Percentiles rank a stretch among this genome's conserved stretches.
Evolutionary conservation across 1,140 invertebrate genomes (phyloP).

Genomic region (Diorhabda sublineata): DNA sequence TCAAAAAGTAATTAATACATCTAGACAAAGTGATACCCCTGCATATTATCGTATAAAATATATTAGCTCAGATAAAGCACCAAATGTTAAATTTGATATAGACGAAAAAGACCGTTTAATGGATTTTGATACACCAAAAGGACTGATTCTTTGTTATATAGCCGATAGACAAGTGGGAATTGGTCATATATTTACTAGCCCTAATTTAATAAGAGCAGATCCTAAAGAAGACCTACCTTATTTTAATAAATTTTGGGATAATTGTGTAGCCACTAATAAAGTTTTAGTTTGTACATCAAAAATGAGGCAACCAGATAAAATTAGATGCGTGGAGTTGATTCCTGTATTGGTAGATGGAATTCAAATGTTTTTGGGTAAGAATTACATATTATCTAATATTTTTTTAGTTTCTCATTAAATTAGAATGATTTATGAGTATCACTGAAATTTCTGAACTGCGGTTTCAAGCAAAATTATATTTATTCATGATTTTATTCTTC

Average conservation of each 20-base stretch:
- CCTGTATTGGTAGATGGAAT: conserved; percentile 29
- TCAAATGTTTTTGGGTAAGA: conserved; percentile 24
- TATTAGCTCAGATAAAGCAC: not conserved
- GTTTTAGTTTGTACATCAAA: conserved; percentile 34
- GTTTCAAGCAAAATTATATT: too few species aligned
- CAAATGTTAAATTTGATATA: conserved; percentile 8
- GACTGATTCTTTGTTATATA: conserved; percentile 29
- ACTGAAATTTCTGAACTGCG: too few species aligned
- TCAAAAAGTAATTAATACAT: conserved; percentile 23
- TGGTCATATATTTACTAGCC: conserved; percentile 23
- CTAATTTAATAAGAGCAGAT: conserved; percentile 24
- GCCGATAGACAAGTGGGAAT: conserved; percentile 24
- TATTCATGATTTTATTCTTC: too few species aligned
- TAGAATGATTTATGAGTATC: too few species aligned
- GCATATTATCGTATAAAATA: not conserved
- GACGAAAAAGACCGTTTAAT: conserved; percentile 1
- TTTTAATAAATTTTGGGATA: conserved; percentile 37
- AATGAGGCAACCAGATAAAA: conserved; percentile 19
- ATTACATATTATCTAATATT: too few species aligned
- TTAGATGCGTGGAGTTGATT: conserved; percentile 34
- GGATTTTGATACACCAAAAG: conserved; percentile 7
- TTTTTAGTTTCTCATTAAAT: too few species aligned
- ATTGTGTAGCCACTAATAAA: conserved; percentile 33
- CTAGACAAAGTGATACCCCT: not conserved
- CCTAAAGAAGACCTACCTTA: conserved; percentile 28